Evolutionary conservation across 1,140 invertebrate species (phyloP), one percentile per base, ranked within the genome.

Genomic region (Linepithema humile): DNA sequence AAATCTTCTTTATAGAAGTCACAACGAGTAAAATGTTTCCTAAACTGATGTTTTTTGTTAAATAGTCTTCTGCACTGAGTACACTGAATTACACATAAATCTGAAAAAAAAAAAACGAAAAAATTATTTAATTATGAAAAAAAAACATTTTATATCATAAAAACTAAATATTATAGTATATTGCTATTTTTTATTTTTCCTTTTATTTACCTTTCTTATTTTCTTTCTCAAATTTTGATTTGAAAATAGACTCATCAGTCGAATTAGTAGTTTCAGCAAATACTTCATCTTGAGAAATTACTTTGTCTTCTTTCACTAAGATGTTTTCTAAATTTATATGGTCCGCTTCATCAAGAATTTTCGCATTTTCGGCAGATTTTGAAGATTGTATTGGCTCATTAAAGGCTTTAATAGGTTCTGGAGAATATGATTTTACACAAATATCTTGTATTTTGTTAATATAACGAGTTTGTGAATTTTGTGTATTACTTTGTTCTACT

Each of bases 11-110:
- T 84, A 1, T 55, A 10, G 9, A 59, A 87, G 0, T 29, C 26
- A 40, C 89, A 90, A 57, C 55, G n/a, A 70, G 38, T 72, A 20
- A 80, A 78, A 67, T 91, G 90, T 48, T 85, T 89, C 53, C 87
- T 87, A 67, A 90, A 88, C 5, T 84, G 77, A 82, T 83, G 85
- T 32, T 83, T 90, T 72, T 75, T 83, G 45, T 64, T 84, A 60
- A 85, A 91, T 60, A 89, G 38, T 57, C 69, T 87, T 43, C 84
- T 82, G 50, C 90, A 91, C 29, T 75, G 62, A 48, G 88, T 80
- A 59, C 90, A 91, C 65, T 85, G 82, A 17, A 84, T 85, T 29
- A 87, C 23, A 77, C 85, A 90, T 59, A 69, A 62, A 69, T 84
- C 89, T 91, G 29, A 55, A 82, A 60, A 10, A 77, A 73, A 85